These are phyloP conservation scores for Nasonia giraulti DNA, from an alignment of 1,140 invertebrate genomes.

Conservation along the genomic window DNA sequence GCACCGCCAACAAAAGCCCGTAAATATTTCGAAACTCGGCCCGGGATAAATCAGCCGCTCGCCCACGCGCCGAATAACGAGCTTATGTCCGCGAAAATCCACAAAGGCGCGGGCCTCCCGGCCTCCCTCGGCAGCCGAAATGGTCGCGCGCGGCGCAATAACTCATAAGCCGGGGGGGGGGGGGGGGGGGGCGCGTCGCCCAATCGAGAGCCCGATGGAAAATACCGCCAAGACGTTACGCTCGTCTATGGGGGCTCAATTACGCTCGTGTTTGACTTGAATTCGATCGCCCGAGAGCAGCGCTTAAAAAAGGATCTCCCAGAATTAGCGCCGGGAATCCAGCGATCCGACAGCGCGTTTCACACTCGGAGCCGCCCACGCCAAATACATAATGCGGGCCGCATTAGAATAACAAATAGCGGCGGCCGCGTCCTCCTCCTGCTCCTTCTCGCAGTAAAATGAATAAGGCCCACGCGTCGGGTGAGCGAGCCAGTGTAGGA, in stretches of 20 bases:
- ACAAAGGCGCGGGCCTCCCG: neutral
- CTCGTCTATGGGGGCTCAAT: too few relatives aligned
- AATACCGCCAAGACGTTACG: too few relatives aligned
- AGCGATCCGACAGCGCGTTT: slow-evolving; percentile 53
- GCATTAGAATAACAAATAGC: slow-evolving; percentile 64
- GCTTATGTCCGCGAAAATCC: slow-evolving; percentile 15
- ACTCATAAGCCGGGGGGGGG: too few relatives aligned
- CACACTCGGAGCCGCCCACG: slow-evolving; percentile 58
- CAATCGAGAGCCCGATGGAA: too few relatives aligned
- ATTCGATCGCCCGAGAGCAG: too few relatives aligned
- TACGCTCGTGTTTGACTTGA: too few relatives aligned
- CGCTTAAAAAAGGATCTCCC: neutral
- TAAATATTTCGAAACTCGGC: slow-evolving; percentile 3
- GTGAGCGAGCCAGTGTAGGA: too few relatives aligned
- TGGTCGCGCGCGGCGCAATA: too few relatives aligned
- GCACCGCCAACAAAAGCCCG: neutral
- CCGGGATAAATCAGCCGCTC: slow-evolving; percentile 34
- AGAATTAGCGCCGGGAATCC: slow-evolving; percentile 16
- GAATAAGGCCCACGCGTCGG: too few relatives aligned
- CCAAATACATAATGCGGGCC: slow-evolving; percentile 52
- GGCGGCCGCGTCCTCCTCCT: neutral
- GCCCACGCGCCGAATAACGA: slow-evolving; percentile 6
- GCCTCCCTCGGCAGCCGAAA: too few relatives aligned
- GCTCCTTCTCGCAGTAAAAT: neutral
- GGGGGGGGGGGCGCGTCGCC: too few relatives aligned